Conservation (phyloP, 37 sponge, comb jelly and placozoan genomes). For the Spongia lamella region DNA sequence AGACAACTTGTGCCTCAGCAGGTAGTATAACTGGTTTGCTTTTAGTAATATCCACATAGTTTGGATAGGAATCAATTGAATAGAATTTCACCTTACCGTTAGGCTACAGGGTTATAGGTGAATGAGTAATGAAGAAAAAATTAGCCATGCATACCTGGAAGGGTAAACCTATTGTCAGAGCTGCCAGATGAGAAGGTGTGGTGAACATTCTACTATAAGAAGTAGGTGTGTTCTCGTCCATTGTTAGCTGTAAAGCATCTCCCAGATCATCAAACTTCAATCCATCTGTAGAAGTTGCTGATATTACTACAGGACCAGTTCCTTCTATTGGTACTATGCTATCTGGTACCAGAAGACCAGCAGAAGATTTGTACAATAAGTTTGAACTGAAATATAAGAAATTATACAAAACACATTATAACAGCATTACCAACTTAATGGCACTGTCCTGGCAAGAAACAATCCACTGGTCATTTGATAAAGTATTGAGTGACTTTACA, state of each 20-base stretch:
- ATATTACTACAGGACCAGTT: not conserved
- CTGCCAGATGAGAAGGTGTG: slow-evolving; percentile 4
- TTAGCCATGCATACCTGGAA: slow-evolving; percentile 10
- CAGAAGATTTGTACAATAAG: not conserved
- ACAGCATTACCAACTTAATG: too few relatives aligned
- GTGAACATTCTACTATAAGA: slow-evolving; percentile 28
- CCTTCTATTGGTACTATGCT: not conserved
- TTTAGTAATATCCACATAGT: not conserved
- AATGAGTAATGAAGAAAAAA: not conserved
- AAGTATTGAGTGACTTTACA: not conserved
- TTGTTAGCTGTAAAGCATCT: slow-evolving; percentile 9
- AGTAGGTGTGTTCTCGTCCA: slow-evolving; percentile 23
- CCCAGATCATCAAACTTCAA: not conserved
- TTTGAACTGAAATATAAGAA: not conserved
- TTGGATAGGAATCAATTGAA: not conserved
- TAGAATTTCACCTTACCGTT: not conserved
- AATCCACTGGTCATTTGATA: not conserved
- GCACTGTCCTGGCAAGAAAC: not conserved
- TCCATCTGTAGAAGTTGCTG: slow-evolving; percentile 18
- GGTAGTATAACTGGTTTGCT: slow-evolving; percentile 30
- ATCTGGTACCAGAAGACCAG: not conserved
- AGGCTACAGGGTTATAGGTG: not conserved
- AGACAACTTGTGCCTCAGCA: slow-evolving; percentile 26
- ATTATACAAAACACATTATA: too few relatives aligned
- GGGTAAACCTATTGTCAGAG: slow-evolving; percentile 37